These are phyloP conservation scores for Meriones unguiculatus DNA, from an alignment of 2,113 vertebrate genomes.

Conservation along the genomic window DNA sequence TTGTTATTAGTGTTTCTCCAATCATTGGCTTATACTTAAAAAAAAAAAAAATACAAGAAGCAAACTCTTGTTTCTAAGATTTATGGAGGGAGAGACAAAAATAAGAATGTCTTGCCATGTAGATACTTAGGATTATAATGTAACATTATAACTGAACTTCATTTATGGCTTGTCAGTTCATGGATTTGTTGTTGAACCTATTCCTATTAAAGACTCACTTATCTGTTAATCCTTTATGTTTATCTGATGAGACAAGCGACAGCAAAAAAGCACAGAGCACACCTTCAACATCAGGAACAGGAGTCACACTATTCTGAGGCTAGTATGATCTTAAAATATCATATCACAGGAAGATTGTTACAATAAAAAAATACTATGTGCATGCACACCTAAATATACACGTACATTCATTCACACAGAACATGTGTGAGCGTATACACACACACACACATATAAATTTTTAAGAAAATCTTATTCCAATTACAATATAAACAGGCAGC, in stretches of 20 bases:
- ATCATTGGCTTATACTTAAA: background rate
- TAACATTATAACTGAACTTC: background rate
- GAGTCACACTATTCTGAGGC: background rate
- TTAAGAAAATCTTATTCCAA: background rate
- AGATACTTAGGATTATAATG: background rate
- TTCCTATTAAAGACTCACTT: slow-evolving; percentile 27
- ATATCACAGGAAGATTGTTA: background rate
- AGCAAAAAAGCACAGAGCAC: background rate
- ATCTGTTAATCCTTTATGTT: slow-evolving; percentile 11
- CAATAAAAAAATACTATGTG: background rate
- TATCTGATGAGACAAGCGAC: background rate
- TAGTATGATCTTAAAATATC: background rate
- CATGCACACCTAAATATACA: background rate
- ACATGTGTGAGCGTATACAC: background rate
- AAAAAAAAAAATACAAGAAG: background rate
- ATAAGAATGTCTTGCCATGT: background rate
- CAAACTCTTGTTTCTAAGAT: slow-evolving; percentile 32
- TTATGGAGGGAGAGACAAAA: background rate
- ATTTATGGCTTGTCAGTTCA: background rate
- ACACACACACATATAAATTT: background rate
- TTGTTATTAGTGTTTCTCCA: slow-evolving; percentile 19
- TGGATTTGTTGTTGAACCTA: background rate
- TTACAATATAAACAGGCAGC: background rate
- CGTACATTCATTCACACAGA: background rate
- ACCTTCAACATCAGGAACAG: background rate